Percentiles rank a stretch among this genome's conserved stretches.
Conservation (phyloP, 2,113 vertebrate species). For the Xyliphius kryptos region DNA sequence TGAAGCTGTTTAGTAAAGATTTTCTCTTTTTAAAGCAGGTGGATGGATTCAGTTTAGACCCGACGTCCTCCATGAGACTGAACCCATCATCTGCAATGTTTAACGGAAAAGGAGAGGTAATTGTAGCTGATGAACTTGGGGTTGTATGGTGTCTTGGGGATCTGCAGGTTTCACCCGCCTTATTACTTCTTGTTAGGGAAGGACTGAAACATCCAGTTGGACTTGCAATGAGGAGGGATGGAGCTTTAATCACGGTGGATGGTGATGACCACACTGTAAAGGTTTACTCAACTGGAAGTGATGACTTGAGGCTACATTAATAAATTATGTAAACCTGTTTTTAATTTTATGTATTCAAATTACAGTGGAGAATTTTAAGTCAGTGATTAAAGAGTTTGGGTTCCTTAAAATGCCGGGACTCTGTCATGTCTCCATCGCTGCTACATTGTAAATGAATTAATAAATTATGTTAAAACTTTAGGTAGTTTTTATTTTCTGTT, state of each 20-base stretch:
- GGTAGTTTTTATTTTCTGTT: too few species aligned
- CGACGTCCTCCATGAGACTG: conserved; percentile 58
- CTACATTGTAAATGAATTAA: too few species aligned
- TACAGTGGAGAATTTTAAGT: too few species aligned
- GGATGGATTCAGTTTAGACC: conserved; percentile 72
- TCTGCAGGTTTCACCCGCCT: conserved; percentile 52
- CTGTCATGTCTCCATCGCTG: too few species aligned
- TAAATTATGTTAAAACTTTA: too few species aligned
- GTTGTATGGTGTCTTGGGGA: conserved; percentile 76
- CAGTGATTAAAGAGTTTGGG: too few species aligned
- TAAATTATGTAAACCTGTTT: too few species aligned
- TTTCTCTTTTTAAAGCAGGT: conserved; percentile 71
- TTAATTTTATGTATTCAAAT: too few species aligned
- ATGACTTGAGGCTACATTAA: too few species aligned
- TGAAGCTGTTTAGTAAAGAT: conserved; percentile 69
- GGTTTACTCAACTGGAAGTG: conserved; percentile 56
- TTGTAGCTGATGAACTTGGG: conserved; percentile 67
- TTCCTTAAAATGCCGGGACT: too few species aligned
- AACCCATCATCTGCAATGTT: conserved; percentile 67
- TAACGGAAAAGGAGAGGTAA: conserved; percentile 63
- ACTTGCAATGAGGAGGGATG: conserved; percentile 56
- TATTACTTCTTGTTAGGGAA: conserved; percentile 66
- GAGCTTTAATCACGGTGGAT: conserved; percentile 74
- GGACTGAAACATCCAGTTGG: conserved; percentile 71
- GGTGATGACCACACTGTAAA: conserved; percentile 79